A percentile compares a stretch with the other conserved stretches of the same genome.
These are phyloP conservation scores for Pituophis catenifer DNA, from an alignment of 2,113 vertebrate genomes.

Conservation along the genomic window DNA sequence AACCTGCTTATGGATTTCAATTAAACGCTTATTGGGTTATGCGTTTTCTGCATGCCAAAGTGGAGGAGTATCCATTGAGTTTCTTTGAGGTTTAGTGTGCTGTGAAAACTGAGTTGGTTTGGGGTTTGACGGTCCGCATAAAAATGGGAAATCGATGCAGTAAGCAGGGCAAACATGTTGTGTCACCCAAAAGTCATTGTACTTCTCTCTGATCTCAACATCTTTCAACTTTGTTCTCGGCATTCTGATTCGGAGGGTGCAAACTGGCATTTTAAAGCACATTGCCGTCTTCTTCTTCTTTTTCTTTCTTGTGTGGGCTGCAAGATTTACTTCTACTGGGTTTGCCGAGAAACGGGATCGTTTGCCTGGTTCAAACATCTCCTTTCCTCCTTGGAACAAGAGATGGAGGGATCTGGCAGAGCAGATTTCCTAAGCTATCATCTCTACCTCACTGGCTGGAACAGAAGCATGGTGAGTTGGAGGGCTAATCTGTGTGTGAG, in stretches of 20 bases:
- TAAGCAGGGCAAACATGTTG: not conserved
- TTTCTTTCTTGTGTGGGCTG: not conserved
- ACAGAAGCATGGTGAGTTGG: constrained; percentile 76
- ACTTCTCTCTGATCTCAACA: not conserved
- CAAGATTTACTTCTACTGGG: constrained; percentile 95
- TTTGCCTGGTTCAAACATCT: constrained; percentile 92
- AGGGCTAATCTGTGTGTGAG: no score
- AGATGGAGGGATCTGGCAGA: constrained; percentile 86
- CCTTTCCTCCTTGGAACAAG: constrained; percentile 82
- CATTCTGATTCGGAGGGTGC: no score
- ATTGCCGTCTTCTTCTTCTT: not conserved
- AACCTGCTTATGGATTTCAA: not conserved
- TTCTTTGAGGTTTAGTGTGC: not conserved
- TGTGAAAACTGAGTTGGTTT: not conserved
- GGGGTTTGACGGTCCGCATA: not conserved
- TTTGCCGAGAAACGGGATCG: constrained; percentile 86
- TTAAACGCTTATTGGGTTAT: not conserved
- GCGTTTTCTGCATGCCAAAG: not conserved
- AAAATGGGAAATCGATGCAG: not conserved
- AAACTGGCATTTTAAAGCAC: not conserved
- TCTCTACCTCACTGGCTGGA: constrained; percentile 88
- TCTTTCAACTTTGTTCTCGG: not conserved
- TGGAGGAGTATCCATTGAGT: not conserved
- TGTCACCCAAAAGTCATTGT: not conserved
- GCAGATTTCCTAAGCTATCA: constrained; percentile 84